Evolutionary conservation across 2,888 invertebrate genomes (phyloP), one percentile per base, ranked within the genome.

Genomic region (Plebejus melissa): DNA sequence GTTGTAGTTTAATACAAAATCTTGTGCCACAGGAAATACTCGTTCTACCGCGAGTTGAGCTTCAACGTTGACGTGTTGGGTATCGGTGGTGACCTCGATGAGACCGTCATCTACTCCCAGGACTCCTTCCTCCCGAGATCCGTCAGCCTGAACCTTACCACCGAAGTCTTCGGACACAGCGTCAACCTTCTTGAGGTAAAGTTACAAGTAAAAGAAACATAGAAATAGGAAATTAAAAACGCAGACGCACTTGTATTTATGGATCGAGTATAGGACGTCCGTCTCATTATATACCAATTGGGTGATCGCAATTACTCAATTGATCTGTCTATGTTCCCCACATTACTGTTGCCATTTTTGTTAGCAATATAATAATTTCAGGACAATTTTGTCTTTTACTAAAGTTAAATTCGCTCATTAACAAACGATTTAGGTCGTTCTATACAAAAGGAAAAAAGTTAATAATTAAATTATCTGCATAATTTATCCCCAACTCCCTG

Each of bases 61-160:
- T 97, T 96, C 86, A 94, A 95, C 77, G 82, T 96, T 0, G 96
- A 96, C 70, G 94, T 96, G 0, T 84, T 97, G 0, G 97, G 97
- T 7, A 54, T 96, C 0, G 97, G 96, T 2, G 95, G 96, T 2
- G 94, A 94, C 58, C 83, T 94, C 0, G 97, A 98, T 76, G 91
- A 95, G 79, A 96, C 96, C 82, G 91, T 97, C 1, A 97, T 98
- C 82, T 98, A 96, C 90, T 97, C 97, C 0, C 97, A 97, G 83
- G 95, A 96, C 83, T 97, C 97, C 0, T 98, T 95, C 88, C 83
- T 98, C 3, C 97, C 98, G 0, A 94, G 97, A 16, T 96, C 96
- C 0, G 94, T 94, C 1, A 94, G 94, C 76, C 81, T 97, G 7
- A 98, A 98, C 88, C 83, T 98, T 0, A 97, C 97, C 0, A 94